phyloP scores from a whole-genome alignment of 2,113 vertebrate species.

The Dendrocopos noguchii region DNA sequence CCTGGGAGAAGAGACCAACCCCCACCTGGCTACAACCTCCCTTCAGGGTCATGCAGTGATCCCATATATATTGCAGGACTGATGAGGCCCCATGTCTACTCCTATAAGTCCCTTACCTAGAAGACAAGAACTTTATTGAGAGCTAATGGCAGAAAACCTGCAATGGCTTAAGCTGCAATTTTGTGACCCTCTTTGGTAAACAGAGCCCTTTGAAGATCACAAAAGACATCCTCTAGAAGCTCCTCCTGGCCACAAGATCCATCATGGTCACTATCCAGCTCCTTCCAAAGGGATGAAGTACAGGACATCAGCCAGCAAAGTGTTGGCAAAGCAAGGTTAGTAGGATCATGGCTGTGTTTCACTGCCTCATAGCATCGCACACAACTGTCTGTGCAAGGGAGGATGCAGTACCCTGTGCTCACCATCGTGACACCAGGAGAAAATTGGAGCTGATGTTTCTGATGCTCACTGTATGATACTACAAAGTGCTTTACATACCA shows the following conservation, averaged over 20 bases:
- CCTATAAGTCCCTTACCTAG: accelerated
- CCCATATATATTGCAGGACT: background rate
- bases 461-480: accelerated
- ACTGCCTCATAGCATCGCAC: background rate
- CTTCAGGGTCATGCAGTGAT: background rate
- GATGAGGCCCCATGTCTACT: background rate
- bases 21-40: no score
- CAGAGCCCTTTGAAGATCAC: background rate
- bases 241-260: background rate
- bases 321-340: background rate
- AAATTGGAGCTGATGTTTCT: background rate
- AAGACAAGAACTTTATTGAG: background rate
- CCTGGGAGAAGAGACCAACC: no score
- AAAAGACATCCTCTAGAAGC: background rate
- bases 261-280: accelerated
- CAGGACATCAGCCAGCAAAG: accelerated
- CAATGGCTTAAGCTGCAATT: background rate
- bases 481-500: background rate
- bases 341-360: accelerated
- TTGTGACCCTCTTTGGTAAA: background rate
- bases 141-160: background rate
- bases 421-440: accelerated
- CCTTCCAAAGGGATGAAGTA: background rate
- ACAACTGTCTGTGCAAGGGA: accelerated
- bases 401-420: accelerated